Conservation (phyloP, 2,113 vertebrate genomes). For the Petroica traversi region DNA sequence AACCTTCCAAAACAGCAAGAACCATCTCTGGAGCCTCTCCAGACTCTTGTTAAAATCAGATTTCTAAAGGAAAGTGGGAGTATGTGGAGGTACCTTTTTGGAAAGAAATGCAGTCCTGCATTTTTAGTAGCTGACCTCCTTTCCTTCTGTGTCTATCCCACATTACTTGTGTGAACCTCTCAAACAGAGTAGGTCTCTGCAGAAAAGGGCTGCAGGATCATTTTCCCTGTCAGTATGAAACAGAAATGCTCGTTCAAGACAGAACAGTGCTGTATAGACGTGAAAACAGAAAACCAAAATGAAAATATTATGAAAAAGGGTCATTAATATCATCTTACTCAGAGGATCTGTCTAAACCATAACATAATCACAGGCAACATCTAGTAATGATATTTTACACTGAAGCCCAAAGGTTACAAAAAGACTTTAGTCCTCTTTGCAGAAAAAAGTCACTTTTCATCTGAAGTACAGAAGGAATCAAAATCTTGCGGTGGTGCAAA, state of each 20-base stretch:
- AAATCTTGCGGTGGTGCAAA: not conserved
- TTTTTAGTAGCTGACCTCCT: not conserved
- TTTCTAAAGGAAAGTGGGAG: not conserved
- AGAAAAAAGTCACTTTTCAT: not conserved
- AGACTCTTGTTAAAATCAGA: not conserved
- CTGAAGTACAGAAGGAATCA: not conserved
- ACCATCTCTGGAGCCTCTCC: not conserved
- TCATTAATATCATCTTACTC: not conserved
- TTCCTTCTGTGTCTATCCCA: not conserved
- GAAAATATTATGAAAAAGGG: not conserved
- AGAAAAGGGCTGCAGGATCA: not conserved
- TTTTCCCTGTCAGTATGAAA: not conserved
- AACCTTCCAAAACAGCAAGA: not conserved
- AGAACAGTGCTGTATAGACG: not conserved
- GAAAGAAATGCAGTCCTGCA: not conserved
- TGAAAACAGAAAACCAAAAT: not conserved
- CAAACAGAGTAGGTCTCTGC: not conserved
- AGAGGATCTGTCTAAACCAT: not conserved
- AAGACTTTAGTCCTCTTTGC: not conserved
- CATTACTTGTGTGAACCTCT: not conserved
- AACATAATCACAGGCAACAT: not conserved
- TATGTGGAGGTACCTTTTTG: not conserved
- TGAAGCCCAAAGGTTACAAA: not conserved
- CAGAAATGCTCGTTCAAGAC: not conserved
- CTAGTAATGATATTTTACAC: not conserved